Evolutionary conservation across 2,797 vertebrate genomes (phyloP), one percentile per base, ranked within the genome.

Genomic region (Epinephelus coioides): DNA sequence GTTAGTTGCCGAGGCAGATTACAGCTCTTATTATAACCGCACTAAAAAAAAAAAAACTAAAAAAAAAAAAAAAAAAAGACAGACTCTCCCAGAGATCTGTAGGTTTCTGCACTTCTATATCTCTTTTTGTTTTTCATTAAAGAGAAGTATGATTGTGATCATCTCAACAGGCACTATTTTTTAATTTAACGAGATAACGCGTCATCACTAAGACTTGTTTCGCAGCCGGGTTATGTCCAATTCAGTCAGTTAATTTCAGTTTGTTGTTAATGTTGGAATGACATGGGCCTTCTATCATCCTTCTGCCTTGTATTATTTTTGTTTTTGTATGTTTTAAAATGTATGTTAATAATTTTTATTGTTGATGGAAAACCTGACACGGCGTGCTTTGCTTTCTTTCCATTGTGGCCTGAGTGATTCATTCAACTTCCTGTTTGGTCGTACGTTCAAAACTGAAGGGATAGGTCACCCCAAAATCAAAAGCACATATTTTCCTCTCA

Each of bases 311-410:
- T 90, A 86, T 81, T 43, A 12, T 76, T 75, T 90, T 89, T 87
- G 81, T 87, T 92, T 92, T 92, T 90, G 84, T 92, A 90, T 90
- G 84, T 90, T 91, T 83, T 74, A 79, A 91, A 86, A 81, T 87
- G 79, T 91, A 87, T 85, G 84, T 90, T 89, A 76, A 91, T 86
- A 76, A 88, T 92, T 93, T 91, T 85, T 89, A 89, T 89, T 79
- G 88, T 89, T 85, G 81, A 84, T 87, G 84, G 64, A 89, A 84
- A 89, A 74, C 11, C 59, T 54, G 46, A 73, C 40, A 34, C 4
- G 3, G 54, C 0, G 78, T 84, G 60, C 1, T 71, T 70, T 57
- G 69, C 79, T 74, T 73, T 81, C 18, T 72, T 81, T 79, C 10
- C 46, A 47, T 6, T 8, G 34, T 34, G 30, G 30, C 30, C 30